These are phyloP conservation scores for Zygothrica quintamaculata DNA, from an alignment of 2,888 invertebrate species.

Conservation along the genomic window DNA sequence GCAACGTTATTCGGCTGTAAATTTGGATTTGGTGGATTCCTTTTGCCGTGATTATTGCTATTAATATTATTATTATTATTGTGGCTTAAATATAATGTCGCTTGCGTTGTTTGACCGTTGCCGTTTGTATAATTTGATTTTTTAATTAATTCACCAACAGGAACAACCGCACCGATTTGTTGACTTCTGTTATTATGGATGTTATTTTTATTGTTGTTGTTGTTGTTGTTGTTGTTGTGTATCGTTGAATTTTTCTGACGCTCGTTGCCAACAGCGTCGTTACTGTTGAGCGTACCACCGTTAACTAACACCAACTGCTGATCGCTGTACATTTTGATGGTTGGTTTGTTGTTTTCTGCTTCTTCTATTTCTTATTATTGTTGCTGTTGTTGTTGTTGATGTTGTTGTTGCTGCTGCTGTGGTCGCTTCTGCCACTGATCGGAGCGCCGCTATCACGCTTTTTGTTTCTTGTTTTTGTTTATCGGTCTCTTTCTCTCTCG, in stretches of 20 bases:
- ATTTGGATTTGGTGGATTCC: slow-evolving; percentile 60
- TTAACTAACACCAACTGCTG: slow-evolving; percentile 79
- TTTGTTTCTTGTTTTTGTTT: slow-evolving; percentile 57
- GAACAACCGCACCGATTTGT: slow-evolving; percentile 38
- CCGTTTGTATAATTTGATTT: slow-evolving; percentile 72
- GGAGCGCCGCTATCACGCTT: slow-evolving; percentile 47
- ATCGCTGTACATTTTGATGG: slow-evolving; percentile 68
- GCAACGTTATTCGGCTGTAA: slow-evolving; percentile 44
- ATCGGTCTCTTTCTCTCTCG: slow-evolving; percentile 31
- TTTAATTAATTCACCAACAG: slow-evolving; percentile 66
- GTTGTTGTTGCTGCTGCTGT: slow-evolving; percentile 34
- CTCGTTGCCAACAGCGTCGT: slow-evolving; percentile 62
- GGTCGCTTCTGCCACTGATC: slow-evolving; percentile 47
- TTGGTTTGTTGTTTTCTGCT: slow-evolving; percentile 54
- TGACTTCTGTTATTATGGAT: slow-evolving; percentile 52
- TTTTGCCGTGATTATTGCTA: slow-evolving; percentile 43
- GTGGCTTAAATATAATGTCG: slow-evolving; percentile 66
- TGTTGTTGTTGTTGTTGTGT: slow-evolving; percentile 43
- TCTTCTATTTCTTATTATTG: slow-evolving; percentile 27
- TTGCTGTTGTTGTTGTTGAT: slow-evolving; percentile 32
- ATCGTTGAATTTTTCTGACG: slow-evolving; percentile 48
- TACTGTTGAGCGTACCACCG: slow-evolving; percentile 83
- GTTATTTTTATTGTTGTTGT: slow-evolving; percentile 37
- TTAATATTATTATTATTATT: slow-evolving; percentile 57
- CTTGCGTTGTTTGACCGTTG: slow-evolving; percentile 68